Evolutionary conservation across 2,797 vertebrate species (phyloP).

Genomic region (Chelmon rostratus): DNA sequence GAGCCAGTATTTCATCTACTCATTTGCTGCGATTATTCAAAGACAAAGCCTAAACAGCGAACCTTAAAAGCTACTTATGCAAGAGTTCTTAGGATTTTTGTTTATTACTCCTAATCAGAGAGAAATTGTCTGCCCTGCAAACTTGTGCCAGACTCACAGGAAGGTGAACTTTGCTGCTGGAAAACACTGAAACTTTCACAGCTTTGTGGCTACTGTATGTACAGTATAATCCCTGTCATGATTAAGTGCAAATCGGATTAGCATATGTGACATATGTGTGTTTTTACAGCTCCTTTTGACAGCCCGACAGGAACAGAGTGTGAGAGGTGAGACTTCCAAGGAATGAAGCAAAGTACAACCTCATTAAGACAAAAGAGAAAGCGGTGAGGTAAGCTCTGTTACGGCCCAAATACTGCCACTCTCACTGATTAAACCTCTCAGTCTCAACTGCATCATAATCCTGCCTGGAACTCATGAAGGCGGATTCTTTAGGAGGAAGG

Average conservation of each 20-base stretch:
- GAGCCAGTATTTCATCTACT: slow-evolving; percentile 67
- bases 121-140: slow-evolving; percentile 67
- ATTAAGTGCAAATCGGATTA: slow-evolving; percentile 86
- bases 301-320: slow-evolving; percentile 75
- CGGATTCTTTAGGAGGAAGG: slow-evolving; percentile 39
- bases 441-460: slow-evolving; percentile 81
- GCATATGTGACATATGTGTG: slow-evolving; percentile 77
- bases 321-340: slow-evolving; percentile 65
- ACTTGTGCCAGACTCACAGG: slow-evolving; percentile 50
- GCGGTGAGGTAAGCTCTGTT: slow-evolving; percentile 77
- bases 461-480: slow-evolving; percentile 73
- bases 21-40: slow-evolving; percentile 68
- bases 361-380: slow-evolving; percentile 81
- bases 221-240: slow-evolving; percentile 85
- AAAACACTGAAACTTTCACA: slow-evolving; percentile 76
- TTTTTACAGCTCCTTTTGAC: slow-evolving; percentile 80
- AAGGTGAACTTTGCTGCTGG: slow-evolving; percentile 73
- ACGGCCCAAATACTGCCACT: slow-evolving; percentile 79
- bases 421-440: slow-evolving; percentile 82
- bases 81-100: slow-evolving; percentile 69
- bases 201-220: slow-evolving; percentile 72
- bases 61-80: slow-evolving; percentile 75
- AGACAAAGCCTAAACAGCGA: slow-evolving; percentile 58
- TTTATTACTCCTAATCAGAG: slow-evolving; percentile 77
- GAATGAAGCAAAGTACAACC: slow-evolving; percentile 81